phyloP scores from a whole-genome alignment of 2,797 vertebrate species.

The Tamandua tetradactyla region DNA sequence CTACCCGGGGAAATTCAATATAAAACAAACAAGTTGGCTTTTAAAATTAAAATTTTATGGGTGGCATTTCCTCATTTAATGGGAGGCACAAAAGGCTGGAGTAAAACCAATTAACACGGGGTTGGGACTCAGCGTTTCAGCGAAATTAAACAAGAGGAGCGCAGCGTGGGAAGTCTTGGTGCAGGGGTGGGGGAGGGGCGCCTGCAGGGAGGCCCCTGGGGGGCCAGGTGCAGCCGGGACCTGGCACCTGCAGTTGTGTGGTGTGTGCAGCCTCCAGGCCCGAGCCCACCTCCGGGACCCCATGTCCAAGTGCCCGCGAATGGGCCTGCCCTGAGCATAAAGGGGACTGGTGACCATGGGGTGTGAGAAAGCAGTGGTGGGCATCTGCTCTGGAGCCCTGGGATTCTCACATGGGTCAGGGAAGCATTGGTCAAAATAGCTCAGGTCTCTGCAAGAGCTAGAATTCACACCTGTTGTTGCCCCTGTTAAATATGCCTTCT shows the following conservation, averaged over 20 bases:
- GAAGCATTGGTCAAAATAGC: not conserved
- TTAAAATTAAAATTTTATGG: slow-evolving; percentile 87
- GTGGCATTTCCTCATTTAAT: slow-evolving; percentile 85
- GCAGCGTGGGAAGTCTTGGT: slow-evolving; percentile 56
- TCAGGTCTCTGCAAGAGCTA: not conserved
- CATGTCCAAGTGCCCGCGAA: not conserved
- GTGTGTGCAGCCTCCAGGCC: rapidly evolving
- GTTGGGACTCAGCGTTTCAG: slow-evolving; percentile 79
- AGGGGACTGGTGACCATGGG: rapidly evolving
- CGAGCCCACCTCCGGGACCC: not conserved
- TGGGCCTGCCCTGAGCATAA: not conserved
- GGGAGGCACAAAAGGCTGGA: slow-evolving; percentile 82
- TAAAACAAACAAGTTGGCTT: slow-evolving; percentile 88
- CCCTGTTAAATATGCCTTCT: not conserved
- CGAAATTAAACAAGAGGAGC: slow-evolving; percentile 82
- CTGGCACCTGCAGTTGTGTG: rapidly evolving
- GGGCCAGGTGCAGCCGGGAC: not conserved
- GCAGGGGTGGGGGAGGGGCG: slow-evolving; percentile 13
- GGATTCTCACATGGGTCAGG: not conserved
- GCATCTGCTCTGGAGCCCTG: not conserved
- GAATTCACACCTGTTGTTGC: not conserved
- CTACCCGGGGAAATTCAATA: slow-evolving; percentile 83
- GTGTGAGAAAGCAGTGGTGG: not conserved
- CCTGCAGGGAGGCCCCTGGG: not conserved
- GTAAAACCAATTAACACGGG: slow-evolving; percentile 87